Conservation (phyloP, 2,888 invertebrate genomes). For the Eremobia ochroleuca region DNA sequence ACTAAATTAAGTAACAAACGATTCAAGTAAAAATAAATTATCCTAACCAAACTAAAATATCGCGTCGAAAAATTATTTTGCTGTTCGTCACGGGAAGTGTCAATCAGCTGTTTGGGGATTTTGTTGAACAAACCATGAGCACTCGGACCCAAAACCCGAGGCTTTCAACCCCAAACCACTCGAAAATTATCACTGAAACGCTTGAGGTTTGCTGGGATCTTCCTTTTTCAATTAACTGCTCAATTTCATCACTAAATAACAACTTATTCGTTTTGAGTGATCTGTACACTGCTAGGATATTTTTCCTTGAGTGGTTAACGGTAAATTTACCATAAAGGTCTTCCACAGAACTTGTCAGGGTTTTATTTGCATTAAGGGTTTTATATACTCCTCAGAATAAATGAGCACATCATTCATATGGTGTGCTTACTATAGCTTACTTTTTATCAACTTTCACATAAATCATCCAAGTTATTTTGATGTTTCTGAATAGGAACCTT, state of each 20-base stretch:
- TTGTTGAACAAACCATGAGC: neutral
- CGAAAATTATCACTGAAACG: neutral
- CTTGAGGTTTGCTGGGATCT: neutral
- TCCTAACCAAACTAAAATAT: neutral
- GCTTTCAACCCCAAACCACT: neutral
- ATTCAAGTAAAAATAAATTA: neutral
- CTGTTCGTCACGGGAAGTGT: neutral
- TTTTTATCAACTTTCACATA: neutral
- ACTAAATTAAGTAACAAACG: neutral
- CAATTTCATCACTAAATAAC: neutral
- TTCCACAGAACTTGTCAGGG: too few species aligned
- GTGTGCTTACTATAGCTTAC: neutral
- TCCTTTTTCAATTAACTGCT: neutral
- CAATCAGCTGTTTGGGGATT: neutral
- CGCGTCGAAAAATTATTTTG: neutral
- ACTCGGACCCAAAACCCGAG: neutral
- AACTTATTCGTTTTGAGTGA: neutral
- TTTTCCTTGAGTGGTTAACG: neutral
- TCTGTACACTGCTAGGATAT: neutral
- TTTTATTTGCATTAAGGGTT: too few species aligned
- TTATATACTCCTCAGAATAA: too few species aligned
- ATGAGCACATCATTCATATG: too few species aligned
- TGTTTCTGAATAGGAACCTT: neutral
- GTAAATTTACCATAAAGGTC: too few species aligned
- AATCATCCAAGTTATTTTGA: neutral